Evolutionary conservation across 1,140 invertebrate species (phyloP), one percentile per base, ranked within the genome.

Genomic region (Cardiocondyla obscurior): DNA sequence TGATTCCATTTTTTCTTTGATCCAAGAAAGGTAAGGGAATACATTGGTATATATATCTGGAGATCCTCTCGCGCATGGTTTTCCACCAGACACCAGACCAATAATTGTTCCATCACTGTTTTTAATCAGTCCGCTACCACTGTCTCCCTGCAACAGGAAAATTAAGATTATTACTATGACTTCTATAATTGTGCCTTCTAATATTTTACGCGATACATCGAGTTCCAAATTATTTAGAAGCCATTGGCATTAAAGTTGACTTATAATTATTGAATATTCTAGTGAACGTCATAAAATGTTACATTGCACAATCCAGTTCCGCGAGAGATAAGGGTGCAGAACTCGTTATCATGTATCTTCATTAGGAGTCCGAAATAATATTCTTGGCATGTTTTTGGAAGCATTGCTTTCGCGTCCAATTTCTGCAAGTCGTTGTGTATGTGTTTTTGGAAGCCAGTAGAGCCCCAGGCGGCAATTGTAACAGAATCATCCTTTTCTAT

Each of bases 21-120:
- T 62, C 57, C 72, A 76, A 33, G 3, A 0, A 7, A 22, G 0
- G 0, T n/a, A 25, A 0, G 16, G 2, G 0, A 3, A 33, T 1
- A 95, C 88, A 4, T 93, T 90, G 0, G 93, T 94, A 88, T 94
- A 95, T 72, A 96, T 94, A 86, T 95, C 95, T 33, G 95, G 95
- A 33, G 92, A 93, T 4, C 94, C 94, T 6, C 36, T 77, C 3
- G 94, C 96, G 84, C 96, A 97, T 0, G 95, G 95, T n/a, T 94
- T 93, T n/a, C 96, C 96, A 94, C 95, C 96, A 46, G 95, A 96
- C 0, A 96, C 95, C 8, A 96, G 91, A 55, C 96, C 96, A 49
- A 94, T 89, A 1, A 93, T 85, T 3, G 33, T 19, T 58, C 6
- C 1, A 10, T 72, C 81, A 14, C 89, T 90, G 7, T 92, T 53